A percentile compares a stretch with the other conserved stretches of the same genome.
phyloP scores from a whole-genome alignment of 2,888 invertebrate genomes.

The Calliopum simillimum region DNA sequence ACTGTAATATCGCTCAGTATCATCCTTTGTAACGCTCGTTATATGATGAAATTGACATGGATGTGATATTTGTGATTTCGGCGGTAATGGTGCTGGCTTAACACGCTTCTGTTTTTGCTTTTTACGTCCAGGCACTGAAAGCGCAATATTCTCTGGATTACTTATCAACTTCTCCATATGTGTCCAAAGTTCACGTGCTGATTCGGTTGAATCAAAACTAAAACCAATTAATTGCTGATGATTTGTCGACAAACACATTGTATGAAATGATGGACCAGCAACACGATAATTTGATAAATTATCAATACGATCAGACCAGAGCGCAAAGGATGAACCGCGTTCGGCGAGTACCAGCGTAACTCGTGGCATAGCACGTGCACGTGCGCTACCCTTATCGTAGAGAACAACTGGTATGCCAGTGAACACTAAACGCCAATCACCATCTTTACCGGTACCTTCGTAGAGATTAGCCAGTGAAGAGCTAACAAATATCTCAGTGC shows the following conservation, averaged over 20 bases:
- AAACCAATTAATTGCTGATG: constrained; percentile 82
- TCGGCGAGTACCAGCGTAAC: constrained; percentile 81
- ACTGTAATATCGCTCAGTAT: constrained; percentile 75
- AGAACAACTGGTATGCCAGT: constrained; percentile 85
- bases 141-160: constrained; percentile 82
- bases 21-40: constrained; percentile 79
- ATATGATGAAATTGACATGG: constrained; percentile 89
- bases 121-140: constrained; percentile 76
- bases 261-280: constrained; percentile 81
- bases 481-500: constrained; percentile 83
- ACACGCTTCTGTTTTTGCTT: constrained; percentile 71
- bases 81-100: constrained; percentile 74
- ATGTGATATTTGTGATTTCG: constrained; percentile 84
- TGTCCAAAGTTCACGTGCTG: constrained; percentile 78
- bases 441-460: constrained; percentile 71
- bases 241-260: constrained; percentile 82
- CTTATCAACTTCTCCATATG: constrained; percentile 78
- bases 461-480: constrained; percentile 81
- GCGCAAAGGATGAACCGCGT: constrained; percentile 82
- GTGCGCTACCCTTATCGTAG: constrained; percentile 81
- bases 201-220: constrained; percentile 80
- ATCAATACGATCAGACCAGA: constrained; percentile 86
- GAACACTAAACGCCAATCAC: constrained; percentile 79
- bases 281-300: constrained; percentile 81
- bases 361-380: constrained; percentile 75